Evolutionary conservation across 2,113 vertebrate species (phyloP), one percentile per base, ranked within the genome.

Genomic region (Syngnathus typhle): DNA sequence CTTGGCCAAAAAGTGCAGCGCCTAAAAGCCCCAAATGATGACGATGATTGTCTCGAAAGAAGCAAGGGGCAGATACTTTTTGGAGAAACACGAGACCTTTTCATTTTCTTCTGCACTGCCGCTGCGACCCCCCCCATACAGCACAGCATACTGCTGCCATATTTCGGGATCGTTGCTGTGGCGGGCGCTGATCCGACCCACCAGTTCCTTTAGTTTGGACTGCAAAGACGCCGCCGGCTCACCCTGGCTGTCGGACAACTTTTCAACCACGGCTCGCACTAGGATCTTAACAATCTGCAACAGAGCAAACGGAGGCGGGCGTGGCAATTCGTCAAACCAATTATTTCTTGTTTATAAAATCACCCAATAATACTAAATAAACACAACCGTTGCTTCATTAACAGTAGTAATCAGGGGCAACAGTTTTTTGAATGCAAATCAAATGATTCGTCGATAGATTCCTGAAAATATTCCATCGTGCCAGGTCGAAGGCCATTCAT

Each of bases 1-100:
- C 82, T 98, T 98, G 23, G 80, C 92, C 79, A 99, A 88, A 85
- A 88, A 98, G 85, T 96, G 95, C 52, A 97, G 88, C 0, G 93
- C 93, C 96, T 98, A 70, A n/a, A 87, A 81, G 27, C 55, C 55
- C 23, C 0, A 10, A 13, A 12, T 21, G 23, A 23, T 23, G 37
- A 54, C 1, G 16, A 41, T 1, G 6, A 32, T 1, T 37, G 0
- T 12, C 47, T 46, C 4, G 37, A 6, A 52, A 52, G 36, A 37
- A 13, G n/a, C 32, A 23, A 6, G 37, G 38, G 13, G 19, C 6
- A 12, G 60, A 51, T 7, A 10, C 1, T 15, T 55, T 39, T 8
- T 3, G 19, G 7, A 6, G 21, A 46, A 64, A 10, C n/a, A 13
- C 15, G 70, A 56, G 37, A 96, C 97, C 92, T 97, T 99, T 27